A percentile compares a stretch with the other conserved stretches of the same genome.
Conservation (phyloP, 1,140 invertebrate genomes). For the Eumaeus atala region DNA sequence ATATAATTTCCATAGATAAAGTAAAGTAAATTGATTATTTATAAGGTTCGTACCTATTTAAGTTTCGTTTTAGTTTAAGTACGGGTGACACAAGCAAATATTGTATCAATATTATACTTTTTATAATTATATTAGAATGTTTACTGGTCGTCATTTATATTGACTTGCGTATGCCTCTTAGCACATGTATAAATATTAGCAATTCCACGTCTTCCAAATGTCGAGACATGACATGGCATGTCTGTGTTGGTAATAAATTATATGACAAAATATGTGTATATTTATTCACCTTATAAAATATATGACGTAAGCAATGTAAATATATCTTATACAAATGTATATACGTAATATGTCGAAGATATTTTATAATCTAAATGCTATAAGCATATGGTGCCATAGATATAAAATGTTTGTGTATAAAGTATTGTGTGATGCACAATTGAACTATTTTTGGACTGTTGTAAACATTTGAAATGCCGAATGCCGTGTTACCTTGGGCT, state of each 20-base stretch:
- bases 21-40: constrained; percentile 20
- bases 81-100: constrained; percentile 43
- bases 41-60: constrained; percentile 9
- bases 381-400: constrained; percentile 72
- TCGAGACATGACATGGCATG: constrained; percentile 1
- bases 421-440: constrained; percentile 26
- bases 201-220: constrained; percentile 1
- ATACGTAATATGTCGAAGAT: constrained; percentile 10
- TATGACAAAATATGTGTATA: constrained; percentile 10
- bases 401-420: constrained; percentile 56
- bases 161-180: constrained; percentile 1
- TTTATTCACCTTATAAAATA: constrained; percentile 11
- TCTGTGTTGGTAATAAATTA: constrained; percentile 3
- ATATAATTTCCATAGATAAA: constrained; percentile 57
- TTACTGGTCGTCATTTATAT: background rate
- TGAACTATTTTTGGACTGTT: background rate
- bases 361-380: constrained; percentile 39
- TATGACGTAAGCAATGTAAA: constrained; percentile 14
- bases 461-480: background rate
- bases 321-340: constrained; percentile 12
- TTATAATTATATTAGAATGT: constrained; percentile 8
- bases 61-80: constrained; percentile 39
- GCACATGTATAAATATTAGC: background rate
- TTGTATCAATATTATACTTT: constrained; percentile 17
- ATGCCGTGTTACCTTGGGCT: background rate